Conservation (phyloP, 2,888 invertebrate genomes). For the Ormyrus thymus region DNA sequence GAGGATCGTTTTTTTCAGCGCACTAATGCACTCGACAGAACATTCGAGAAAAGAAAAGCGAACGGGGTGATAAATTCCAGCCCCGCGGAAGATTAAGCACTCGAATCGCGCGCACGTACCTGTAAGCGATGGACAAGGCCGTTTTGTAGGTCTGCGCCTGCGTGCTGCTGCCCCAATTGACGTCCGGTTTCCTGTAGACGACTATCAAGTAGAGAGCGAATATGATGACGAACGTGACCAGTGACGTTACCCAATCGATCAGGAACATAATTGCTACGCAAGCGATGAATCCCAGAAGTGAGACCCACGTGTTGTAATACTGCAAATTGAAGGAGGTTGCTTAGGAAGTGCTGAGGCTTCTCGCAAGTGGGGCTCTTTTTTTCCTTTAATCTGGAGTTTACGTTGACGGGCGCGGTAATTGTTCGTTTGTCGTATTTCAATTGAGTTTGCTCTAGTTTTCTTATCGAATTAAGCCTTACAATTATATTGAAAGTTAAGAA, state of each 20-base stretch:
- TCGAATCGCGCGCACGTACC: conserved; percentile 59
- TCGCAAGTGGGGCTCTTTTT: no score
- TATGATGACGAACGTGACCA: conserved; percentile 93
- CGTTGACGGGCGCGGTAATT: no score
- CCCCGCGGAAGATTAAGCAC: not conserved
- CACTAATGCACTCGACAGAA: no score
- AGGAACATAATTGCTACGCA: conserved; percentile 95
- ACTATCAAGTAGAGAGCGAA: conserved; percentile 94
- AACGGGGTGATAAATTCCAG: no score
- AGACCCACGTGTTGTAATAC: conserved; percentile 96
- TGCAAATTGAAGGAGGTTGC: conserved; percentile 73
- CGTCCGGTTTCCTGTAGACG: conserved; percentile 95
- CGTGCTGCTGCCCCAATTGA: conserved; percentile 98
- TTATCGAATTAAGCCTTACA: no score
- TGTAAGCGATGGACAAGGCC: conserved; percentile 88
- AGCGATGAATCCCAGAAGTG: conserved; percentile 87
- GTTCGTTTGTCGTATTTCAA: no score
- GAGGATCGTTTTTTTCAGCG: no score
- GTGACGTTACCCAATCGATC: conserved; percentile 93
- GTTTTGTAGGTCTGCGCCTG: conserved; percentile 97
- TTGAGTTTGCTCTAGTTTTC: no score
- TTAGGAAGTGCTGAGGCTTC: not conserved
- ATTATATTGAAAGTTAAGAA: no score
- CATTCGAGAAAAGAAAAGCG: no score
- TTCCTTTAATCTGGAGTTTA: no score